Conservation (phyloP, 2,113 vertebrate species). For the Balaeniceps rex region DNA sequence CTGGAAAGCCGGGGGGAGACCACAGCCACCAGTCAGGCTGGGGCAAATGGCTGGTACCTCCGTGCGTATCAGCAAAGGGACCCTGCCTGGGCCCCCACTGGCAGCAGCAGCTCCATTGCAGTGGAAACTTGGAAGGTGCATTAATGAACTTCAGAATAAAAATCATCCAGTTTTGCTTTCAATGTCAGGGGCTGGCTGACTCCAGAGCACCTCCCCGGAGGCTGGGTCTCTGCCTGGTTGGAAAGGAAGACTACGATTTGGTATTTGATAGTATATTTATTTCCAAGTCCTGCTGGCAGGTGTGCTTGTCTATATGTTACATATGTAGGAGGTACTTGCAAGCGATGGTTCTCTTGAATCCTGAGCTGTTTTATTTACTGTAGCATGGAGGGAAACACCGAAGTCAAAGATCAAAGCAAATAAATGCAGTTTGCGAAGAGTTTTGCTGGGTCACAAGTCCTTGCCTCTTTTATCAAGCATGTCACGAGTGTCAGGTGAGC, state of each 20-base stretch:
- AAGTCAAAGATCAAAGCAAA: background rate
- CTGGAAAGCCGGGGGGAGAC: background rate
- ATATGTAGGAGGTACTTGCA: background rate
- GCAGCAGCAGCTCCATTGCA: background rate
- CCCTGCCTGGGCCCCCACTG: rapidly evolving
- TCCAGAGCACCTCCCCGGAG: background rate
- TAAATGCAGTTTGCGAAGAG: background rate
- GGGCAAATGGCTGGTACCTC: background rate
- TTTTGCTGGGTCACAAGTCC: background rate
- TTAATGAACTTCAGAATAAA: background rate
- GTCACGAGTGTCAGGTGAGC: background rate
- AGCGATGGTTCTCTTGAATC: background rate
- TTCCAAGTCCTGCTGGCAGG: background rate
- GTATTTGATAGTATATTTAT: background rate
- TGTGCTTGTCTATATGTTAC: background rate
- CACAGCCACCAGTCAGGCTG: background rate
- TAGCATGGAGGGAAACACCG: background rate
- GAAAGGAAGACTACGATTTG: background rate
- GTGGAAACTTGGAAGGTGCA: background rate
- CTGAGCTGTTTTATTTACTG: background rate
- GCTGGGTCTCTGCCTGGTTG: background rate
- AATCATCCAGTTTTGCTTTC: background rate
- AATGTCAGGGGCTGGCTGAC: background rate
- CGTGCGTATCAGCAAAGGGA: rapidly evolving
- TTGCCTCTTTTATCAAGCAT: background rate